Base-by-base conservation (phyloP, 2,888 invertebrate genomes). In the Caenorhabditis becei region DNA sequence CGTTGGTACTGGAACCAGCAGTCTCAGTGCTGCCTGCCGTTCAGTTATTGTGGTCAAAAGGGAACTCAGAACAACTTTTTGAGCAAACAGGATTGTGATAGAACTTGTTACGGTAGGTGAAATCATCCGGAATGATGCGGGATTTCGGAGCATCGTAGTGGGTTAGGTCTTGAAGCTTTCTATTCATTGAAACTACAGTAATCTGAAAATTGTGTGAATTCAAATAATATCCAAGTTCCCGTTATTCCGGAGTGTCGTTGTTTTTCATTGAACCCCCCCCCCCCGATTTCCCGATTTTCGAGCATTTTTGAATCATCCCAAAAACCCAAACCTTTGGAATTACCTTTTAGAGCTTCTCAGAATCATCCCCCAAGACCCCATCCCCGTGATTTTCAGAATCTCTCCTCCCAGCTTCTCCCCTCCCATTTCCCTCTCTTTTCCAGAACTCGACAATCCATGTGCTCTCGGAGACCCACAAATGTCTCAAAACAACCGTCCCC, bases 31-130 rank as follows among this genome's bases (percentile, higher is more conserved):
- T 88, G 88, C 62, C 70, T 80, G 28, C 86, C 86, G 35, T 88
- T 88, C 83, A 85, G 83, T 37, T 90, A 90, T 77, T 87, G 87
- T 44, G 90, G 90, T 23, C 86, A 83, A 47, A 89, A 88, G 66
- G 91, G 91, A 59, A 90, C 87, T 8, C 89, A 91, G 77, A 90
- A 90, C 80, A 90, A 90, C 80, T 90, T 90, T 81, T 80, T 89
- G 63, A 83, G 77, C 10, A 80, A 87, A 51, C 86, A 88, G 56
- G 89, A 90, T 63, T 90, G 90, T 78, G 89, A 88, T 58, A 69
- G 87, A 35, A 90, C 90, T 14, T 90, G 90, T 63, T 87, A 86
- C 65, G 89, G 90, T 90, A 71, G 66, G 86, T 11, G 18, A 5
- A 35, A 35, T n/a, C n/a, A 10, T 35, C 35, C 35, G 10, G 10